Percentiles rank a stretch among this genome's conserved stretches.
Conservation (phyloP, 2,888 invertebrate genomes). For the Nephrocerus scutellatus region DNA sequence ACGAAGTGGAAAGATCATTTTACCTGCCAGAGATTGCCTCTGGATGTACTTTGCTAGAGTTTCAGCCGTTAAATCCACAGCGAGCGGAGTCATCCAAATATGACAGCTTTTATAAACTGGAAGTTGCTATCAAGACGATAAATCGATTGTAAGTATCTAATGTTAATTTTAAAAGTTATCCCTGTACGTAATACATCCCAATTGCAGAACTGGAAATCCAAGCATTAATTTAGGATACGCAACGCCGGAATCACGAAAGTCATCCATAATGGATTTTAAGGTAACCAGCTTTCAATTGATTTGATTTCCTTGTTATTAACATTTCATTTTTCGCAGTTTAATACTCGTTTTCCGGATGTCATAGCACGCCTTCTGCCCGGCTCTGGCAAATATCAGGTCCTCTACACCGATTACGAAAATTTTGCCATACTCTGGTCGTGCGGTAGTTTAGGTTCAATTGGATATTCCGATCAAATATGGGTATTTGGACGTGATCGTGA, state of each 20-base stretch:
- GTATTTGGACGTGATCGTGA: conserved; percentile 61
- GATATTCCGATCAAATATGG: conserved; percentile 63
- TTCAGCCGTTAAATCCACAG: conserved; percentile 43
- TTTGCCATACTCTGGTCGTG: conserved; percentile 71
- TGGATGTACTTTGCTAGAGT: conserved; percentile 61
- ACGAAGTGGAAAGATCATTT: conserved; percentile 69
- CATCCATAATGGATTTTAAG: conserved; percentile 50
- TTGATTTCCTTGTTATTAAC: background rate
- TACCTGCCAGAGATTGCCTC: conserved; percentile 65
- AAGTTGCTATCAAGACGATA: conserved; percentile 57
- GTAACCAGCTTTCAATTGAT: conserved; percentile 23
- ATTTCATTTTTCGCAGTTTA: conserved; percentile 47
- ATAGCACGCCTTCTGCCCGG: conserved; percentile 63
- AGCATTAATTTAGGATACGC: conserved; percentile 59
- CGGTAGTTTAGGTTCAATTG: conserved; percentile 53
- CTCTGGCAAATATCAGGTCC: conserved; percentile 63
- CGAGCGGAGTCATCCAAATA: conserved; percentile 35
- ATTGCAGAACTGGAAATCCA: conserved; percentile 55
- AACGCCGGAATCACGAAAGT: conserved; percentile 53
- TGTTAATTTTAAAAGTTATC: background rate
- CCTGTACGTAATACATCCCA: background rate
- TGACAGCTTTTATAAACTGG: conserved; percentile 54
- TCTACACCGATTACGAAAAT: conserved; percentile 65
- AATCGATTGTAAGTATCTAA: conserved; percentile 57
- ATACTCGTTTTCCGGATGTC: conserved; percentile 57